Evolutionary conservation across 2,888 invertebrate genomes (phyloP), one percentile per base, ranked within the genome.

Genomic region (Erebia epiphron): DNA sequence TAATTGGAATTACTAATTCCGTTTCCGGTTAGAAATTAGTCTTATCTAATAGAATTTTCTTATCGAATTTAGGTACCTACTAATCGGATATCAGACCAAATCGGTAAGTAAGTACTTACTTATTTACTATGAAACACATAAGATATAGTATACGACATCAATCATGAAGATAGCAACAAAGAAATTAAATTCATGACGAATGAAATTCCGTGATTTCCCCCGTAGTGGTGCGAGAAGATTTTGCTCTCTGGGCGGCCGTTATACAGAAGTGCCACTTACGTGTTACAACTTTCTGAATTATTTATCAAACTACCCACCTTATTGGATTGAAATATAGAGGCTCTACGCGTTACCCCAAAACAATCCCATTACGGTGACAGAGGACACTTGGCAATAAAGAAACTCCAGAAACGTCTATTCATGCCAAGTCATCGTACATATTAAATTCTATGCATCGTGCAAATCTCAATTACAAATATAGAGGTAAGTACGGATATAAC

Each of bases 211-310:
- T 86, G 87, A 88, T 89, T 84, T 79, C 79, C 82, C 81, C 81
- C 60, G 69, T 70, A 84, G 82, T 81, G 81, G 80, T 77, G 81
- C 75, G 84, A 80, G 82, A 79, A 76, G 82, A 85, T 83, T 86
- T 82, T 82, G 77, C 78, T 85, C 89, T 87, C 88, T 13, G 74
- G 83, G 84, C 87, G 90, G 80, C 86, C 89, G 85, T 92, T 90
- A 91, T 86, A 82, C 81, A 84, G 79, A 84, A 90, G 85, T 87
- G 85, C 89, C 91, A 90, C 91, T 92, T 92, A 92, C 90, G 88
- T 86, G 91, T 90, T 90, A 91, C 90, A 88, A 85, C 87, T 86
- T 85, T 83, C 84, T 92, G 90, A 91, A 93, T 92, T 89, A 91
- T 93, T 92, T 90, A 93, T 90, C 82, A 86, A 85, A 91, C 89